A percentile compares a stretch with the other conserved stretches of the same genome.
phyloP scores from a whole-genome alignment of 2,113 vertebrate species.

The Dicentrarchus labrax region DNA sequence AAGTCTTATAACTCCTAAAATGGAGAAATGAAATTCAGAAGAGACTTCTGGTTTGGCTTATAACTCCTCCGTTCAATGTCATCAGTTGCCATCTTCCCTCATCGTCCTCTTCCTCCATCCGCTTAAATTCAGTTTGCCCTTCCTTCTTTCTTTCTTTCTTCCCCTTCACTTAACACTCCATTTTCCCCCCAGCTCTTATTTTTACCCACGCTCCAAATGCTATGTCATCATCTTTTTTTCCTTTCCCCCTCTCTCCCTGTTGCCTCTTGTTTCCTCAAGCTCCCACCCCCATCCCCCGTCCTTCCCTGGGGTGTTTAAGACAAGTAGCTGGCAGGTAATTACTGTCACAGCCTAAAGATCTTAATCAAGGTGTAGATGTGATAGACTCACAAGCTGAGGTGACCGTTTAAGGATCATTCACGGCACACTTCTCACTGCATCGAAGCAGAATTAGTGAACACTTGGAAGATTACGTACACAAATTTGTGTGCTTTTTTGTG shows the following conservation, averaged over 20 bases:
- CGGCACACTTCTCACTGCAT: not conserved
- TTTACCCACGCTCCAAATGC: not conserved
- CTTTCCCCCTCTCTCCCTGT: not conserved
- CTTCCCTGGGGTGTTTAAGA: conserved; percentile 36
- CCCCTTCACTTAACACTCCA: not conserved
- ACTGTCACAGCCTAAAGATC: conserved; percentile 59
- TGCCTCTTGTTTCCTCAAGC: not conserved
- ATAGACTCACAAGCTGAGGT: conserved; percentile 34
- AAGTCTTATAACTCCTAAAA: conserved; percentile 28
- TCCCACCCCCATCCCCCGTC: not conserved
- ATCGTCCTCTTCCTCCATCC: not conserved
- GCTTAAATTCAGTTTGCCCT: conserved; percentile 5
- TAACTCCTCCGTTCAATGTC: not conserved
- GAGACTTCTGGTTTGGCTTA: conserved; percentile 5
- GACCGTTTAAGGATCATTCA: conserved; percentile 44
- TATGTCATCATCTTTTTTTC: conserved; percentile 10
- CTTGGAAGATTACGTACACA: conserved; percentile 17
- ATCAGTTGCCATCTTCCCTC: conserved; percentile 12
- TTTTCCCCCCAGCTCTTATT: conserved; percentile 1
- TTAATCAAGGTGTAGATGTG: conserved; percentile 59
- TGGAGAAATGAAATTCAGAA: conserved; percentile 38
- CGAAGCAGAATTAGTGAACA: not conserved
- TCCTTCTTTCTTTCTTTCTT: not conserved
- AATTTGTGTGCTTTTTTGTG: not conserved
- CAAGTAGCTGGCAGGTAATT: conserved; percentile 63